Evolutionary conservation across 2,797 vertebrate genomes (phyloP).

Genomic region (Trematomus bernacchii): DNA sequence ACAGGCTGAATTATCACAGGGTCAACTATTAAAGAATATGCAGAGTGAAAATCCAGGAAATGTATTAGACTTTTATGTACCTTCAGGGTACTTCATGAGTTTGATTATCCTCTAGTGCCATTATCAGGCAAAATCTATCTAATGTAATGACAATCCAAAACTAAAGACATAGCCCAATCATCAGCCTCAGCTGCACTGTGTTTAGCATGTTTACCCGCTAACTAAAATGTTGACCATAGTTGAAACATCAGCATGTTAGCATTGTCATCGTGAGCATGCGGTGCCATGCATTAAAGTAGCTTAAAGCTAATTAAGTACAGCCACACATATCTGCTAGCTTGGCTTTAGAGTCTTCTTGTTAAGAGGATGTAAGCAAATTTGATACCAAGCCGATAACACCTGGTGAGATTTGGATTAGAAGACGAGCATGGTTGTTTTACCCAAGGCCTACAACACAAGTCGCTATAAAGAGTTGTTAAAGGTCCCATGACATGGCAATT

Average conservation of each 20-base stretch:
- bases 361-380: background rate
- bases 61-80: too few relatives aligned
- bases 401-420: slow-evolving; percentile 6
- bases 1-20: background rate
- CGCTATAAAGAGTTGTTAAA: background rate
- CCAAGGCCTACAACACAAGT: background rate
- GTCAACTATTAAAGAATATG: background rate
- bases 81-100: too few relatives aligned
- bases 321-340: background rate
- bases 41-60: too few relatives aligned
- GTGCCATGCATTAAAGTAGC: background rate
- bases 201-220: background rate
- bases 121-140: too few relatives aligned
- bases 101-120: too few relatives aligned
- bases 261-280: background rate
- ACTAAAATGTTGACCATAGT: background rate
- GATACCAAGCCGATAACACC: background rate
- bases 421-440: background rate
- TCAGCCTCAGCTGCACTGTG: background rate
- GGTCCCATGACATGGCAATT: too few relatives aligned
- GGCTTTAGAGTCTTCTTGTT: background rate
- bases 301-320: background rate
- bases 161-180: background rate
- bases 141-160: too few relatives aligned
- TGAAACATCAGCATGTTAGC: background rate